Base-by-base conservation (phyloP, 1,140 invertebrate genomes). In the Leptonema lineaticorne region DNA sequence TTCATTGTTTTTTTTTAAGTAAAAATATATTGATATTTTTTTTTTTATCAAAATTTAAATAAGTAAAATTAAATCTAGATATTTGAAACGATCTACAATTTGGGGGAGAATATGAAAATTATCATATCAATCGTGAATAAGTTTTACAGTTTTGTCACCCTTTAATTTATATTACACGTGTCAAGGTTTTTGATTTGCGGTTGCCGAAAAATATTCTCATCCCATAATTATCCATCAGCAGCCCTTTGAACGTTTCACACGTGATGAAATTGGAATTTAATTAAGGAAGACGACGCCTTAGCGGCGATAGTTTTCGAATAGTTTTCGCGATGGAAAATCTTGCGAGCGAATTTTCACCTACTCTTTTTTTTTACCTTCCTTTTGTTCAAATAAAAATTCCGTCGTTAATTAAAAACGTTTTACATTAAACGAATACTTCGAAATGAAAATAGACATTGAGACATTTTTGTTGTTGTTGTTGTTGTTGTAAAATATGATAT, bases 261-360 rank as follows among this genome's bases (percentile, higher is more conserved):
- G 18, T 53, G 27, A 53, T 53, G 22, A 53, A 53, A 53, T 20
- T 14, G 50, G 50, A 53, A 53, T 53, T 53, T 53, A 53, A 53
- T 53, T 53, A 53, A 53, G 50, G 50, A 53, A 24, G n/a, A n/a
- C n/a, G 50, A 24, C 50, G 50, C 50, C 50, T 53, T 24, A 53
- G 24, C 50, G 24, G 22, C 27, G 50, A 53, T 53, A 53, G 50
- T 53, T 53, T 53, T 8, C 50, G 50, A 53, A 53, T 53, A 53
- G 50, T 53, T 53, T 53, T 24, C 22, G 14, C 7, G 46, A 8
- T 14, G 46, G 46, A 48, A 22, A 22, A 18, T 11, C 18, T 11
- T 11, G 50, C 50, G 50, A 22, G 37, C 37, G 37, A 45, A 45
- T n/a, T n/a, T n/a, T n/a, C n/a, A n/a, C n/a, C n/a, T n/a, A n/a